Conservation (phyloP, 2,888 invertebrate genomes). For the Phaedon cochleariae region DNA sequence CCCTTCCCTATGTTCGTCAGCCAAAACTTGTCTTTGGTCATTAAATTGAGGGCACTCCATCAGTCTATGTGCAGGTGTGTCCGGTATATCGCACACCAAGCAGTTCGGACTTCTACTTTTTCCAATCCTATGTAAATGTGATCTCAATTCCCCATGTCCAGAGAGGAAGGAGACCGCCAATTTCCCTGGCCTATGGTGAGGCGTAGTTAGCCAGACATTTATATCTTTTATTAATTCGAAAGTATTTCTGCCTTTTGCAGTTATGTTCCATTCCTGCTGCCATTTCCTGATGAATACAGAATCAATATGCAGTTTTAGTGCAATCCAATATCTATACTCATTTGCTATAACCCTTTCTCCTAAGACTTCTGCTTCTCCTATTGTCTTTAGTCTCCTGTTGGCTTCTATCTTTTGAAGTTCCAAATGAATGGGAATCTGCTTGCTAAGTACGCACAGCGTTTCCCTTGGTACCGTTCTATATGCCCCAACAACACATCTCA, state of each 20-base stretch:
- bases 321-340: background rate
- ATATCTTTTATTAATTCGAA: background rate
- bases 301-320: background rate
- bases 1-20: no score
- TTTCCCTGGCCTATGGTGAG: no score
- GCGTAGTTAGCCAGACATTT: no score
- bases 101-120: no score
- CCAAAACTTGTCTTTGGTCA: no score
- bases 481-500: background rate
- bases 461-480: background rate
- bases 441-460: background rate
- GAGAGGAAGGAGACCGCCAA: no score
- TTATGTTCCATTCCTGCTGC: background rate
- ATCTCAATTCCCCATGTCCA: no score
- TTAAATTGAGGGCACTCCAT: no score
- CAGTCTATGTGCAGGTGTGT: no score
- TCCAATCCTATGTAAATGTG: no score
- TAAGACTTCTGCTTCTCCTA: background rate
- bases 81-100: no score
- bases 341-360: background rate
- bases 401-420: background rate
- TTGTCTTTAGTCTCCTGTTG: background rate
- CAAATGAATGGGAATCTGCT: background rate
- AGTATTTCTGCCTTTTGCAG: background rate
- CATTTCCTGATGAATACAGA: background rate